Evolutionary conservation across 2,797 vertebrate species (phyloP).

Genomic region (Falco cherrug): DNA sequence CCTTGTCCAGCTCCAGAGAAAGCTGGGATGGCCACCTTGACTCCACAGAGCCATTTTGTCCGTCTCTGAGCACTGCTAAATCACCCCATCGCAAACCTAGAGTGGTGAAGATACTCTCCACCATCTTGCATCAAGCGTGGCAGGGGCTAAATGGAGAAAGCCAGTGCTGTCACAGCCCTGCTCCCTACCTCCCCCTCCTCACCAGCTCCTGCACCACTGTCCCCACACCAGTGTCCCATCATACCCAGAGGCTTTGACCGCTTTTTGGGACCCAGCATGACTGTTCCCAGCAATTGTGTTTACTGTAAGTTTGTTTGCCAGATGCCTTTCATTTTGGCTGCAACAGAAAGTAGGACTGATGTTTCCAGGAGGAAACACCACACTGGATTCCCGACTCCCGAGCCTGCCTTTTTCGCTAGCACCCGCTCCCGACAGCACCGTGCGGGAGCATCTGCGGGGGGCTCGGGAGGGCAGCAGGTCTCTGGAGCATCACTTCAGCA

Average conservation of each 20-base stretch:
- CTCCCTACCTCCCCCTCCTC: not conserved
- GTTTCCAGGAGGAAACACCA: not conserved
- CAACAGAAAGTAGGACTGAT: not conserved
- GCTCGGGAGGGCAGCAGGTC: fast-evolving
- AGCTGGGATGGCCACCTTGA: fast-evolving
- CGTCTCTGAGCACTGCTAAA: not conserved
- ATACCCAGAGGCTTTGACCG: fast-evolving
- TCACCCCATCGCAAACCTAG: not conserved
- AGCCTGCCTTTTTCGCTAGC: not conserved
- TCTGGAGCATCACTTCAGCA: not conserved
- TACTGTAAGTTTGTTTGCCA: not conserved
- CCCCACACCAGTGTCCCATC: not conserved
- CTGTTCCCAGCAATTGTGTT: not conserved
- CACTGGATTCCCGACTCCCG: not conserved
- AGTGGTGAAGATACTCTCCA: not conserved
- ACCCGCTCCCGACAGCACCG: not conserved
- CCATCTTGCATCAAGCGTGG: not conserved
- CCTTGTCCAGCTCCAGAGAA: not conserved
- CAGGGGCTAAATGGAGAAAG: not conserved
- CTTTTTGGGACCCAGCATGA: not conserved
- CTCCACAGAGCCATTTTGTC: fast-evolving
- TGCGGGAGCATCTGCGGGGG: not conserved
- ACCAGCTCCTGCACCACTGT: fast-evolving
- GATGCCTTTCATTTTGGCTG: not conserved
- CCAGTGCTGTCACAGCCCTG: not conserved